These are phyloP conservation scores for Sorex araneus DNA, from an alignment of 2,113 vertebrate genomes.

Conservation along the genomic window DNA sequence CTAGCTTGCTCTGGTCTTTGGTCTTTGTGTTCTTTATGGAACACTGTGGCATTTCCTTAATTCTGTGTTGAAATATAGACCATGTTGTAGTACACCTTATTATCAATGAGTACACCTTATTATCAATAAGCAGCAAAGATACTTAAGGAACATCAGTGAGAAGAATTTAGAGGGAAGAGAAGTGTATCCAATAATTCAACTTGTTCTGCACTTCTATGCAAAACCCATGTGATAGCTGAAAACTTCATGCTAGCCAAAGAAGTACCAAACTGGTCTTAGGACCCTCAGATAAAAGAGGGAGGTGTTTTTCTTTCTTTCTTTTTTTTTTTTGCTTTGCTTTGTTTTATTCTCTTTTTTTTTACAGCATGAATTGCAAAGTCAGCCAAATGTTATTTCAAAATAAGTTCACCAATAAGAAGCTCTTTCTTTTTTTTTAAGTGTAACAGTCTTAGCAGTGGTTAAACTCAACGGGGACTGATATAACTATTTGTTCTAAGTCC, in stretches of 20 bases:
- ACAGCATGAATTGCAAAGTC: background rate
- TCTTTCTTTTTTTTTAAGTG: too few species aligned
- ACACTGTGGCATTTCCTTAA: slow-evolving; percentile 45
- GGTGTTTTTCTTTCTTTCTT: too few species aligned
- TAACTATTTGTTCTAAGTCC: background rate
- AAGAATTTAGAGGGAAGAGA: slow-evolving; percentile 20
- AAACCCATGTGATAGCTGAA: background rate
- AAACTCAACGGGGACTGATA: background rate
- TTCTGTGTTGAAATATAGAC: slow-evolving; percentile 4
- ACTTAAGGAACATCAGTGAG: background rate
- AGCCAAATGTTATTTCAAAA: background rate
- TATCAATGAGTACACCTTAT: slow-evolving; percentile 32
- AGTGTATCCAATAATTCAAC: background rate
- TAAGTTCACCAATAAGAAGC: background rate
- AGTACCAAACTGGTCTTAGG: background rate
- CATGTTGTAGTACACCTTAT: background rate
- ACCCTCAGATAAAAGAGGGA: background rate
- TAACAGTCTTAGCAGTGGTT: too few species aligned
- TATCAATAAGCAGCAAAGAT: slow-evolving; percentile 20
- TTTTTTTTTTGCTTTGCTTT: too few species aligned
- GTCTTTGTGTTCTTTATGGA: slow-evolving; percentile 24
- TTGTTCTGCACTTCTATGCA: background rate
- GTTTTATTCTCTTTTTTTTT: too few species aligned
- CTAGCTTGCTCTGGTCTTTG: slow-evolving; percentile 33
- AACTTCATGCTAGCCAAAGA: background rate